Conservation (phyloP, 2,113 vertebrate species). For the Laticauda colubrina region DNA sequence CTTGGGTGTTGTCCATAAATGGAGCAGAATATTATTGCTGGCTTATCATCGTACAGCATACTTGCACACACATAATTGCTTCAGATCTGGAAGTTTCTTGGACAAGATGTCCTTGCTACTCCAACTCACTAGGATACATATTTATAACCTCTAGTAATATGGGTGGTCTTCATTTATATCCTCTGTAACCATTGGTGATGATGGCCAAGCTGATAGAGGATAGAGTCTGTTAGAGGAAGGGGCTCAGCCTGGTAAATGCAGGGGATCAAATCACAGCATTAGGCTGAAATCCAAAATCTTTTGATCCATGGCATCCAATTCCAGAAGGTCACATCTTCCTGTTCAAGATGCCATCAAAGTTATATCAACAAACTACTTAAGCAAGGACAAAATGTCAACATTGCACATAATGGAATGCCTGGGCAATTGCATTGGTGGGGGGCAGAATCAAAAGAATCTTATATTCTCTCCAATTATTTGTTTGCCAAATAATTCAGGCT, state of each 20-base stretch:
- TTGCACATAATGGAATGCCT: neutral
- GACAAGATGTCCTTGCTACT: neutral
- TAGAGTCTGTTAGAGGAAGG: neutral
- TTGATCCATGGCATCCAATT: neutral
- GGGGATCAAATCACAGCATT: neutral
- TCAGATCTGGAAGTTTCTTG: neutral
- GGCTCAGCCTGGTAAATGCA: neutral
- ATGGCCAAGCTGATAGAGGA: neutral
- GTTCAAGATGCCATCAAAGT: neutral
- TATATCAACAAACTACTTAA: neutral
- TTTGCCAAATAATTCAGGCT: slow-evolving; percentile 30
- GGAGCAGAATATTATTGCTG: neutral
- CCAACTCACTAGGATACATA: neutral
- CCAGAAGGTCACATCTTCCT: neutral
- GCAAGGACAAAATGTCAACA: slow-evolving; percentile 11
- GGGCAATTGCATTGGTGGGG: neutral
- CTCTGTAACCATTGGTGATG: neutral
- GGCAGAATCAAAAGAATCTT: neutral
- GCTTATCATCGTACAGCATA: neutral
- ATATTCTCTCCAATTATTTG: neutral
- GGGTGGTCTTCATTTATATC: neutral
- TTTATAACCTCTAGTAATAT: neutral
- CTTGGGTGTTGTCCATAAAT: neutral
- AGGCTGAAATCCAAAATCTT: neutral
- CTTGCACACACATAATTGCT: neutral